A percentile compares a stretch with the other conserved stretches of the same genome.
Evolutionary conservation across 1,140 invertebrate genomes (phyloP).

Genomic region (Zophobas atratus): DNA sequence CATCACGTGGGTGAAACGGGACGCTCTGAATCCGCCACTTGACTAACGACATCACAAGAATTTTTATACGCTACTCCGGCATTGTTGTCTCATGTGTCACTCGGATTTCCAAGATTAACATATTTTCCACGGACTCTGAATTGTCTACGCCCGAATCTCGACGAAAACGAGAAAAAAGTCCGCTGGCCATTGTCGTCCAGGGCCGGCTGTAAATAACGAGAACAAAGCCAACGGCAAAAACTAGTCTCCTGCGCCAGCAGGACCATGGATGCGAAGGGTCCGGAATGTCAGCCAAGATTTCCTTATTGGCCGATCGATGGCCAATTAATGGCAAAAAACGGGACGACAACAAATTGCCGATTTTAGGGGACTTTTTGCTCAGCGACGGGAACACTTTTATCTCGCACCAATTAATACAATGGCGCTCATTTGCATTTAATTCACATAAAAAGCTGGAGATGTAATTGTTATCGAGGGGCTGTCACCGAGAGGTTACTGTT

Average conservation of each 20-base stretch:
- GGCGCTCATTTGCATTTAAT: slow-evolving; percentile 8
- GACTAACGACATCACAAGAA: slow-evolving; percentile 54
- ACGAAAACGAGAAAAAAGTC: background rate
- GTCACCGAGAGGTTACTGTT: background rate
- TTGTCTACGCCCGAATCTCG: background rate
- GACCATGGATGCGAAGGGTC: slow-evolving; percentile 8
- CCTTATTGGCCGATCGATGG: slow-evolving; percentile 36
- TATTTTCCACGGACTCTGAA: slow-evolving; percentile 22
- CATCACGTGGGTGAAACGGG: slow-evolving; percentile 59
- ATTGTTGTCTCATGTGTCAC: slow-evolving; percentile 51
- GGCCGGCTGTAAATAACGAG: background rate
- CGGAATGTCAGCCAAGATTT: slow-evolving; percentile 3
- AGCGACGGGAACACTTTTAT: background rate
- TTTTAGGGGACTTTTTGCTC: background rate
- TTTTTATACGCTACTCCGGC: slow-evolving; percentile 54
- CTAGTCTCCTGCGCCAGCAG: background rate
- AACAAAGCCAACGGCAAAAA: slow-evolving; percentile 23
- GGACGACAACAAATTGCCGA: background rate
- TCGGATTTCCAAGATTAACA: slow-evolving; percentile 47
- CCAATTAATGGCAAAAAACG: slow-evolving; percentile 28
- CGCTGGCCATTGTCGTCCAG: background rate
- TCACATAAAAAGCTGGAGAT: slow-evolving; percentile 12
- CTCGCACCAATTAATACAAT: slow-evolving; percentile 10
- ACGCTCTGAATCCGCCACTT: slow-evolving; percentile 56
- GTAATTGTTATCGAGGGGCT: slow-evolving; percentile 13